phyloP scores from a whole-genome alignment of 2,797 vertebrate genomes.

The Syncerus caffer region DNA sequence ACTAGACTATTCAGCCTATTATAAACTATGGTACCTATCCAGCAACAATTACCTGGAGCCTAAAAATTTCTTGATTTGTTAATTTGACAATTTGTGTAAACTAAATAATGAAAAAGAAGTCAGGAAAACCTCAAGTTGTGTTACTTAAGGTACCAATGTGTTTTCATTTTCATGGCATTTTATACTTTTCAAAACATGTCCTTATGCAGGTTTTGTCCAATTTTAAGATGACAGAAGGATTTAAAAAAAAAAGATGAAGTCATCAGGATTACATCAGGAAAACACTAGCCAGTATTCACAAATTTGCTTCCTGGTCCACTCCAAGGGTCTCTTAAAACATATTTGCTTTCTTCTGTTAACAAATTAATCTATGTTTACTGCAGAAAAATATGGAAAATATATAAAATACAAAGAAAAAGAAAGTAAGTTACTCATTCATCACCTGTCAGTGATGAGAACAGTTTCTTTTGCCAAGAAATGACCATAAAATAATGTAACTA shows the following conservation, averaged over 20 bases:
- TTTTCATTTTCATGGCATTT: background rate
- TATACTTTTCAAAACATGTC: background rate
- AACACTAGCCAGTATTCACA: background rate
- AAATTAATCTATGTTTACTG: background rate
- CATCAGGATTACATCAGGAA: background rate
- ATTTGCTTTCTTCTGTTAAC: background rate
- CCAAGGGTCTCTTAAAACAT: background rate
- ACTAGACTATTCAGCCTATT: background rate
- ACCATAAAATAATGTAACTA: background rate
- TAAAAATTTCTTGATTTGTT: background rate
- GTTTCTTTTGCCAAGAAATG: background rate
- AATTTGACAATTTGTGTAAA: slow-evolving; percentile 1
- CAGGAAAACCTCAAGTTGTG: background rate
- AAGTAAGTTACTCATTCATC: background rate
- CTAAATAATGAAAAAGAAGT: background rate
- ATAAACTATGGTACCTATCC: background rate
- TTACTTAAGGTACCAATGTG: background rate
- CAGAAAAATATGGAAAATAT: background rate
- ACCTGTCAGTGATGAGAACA: background rate
- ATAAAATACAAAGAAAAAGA: background rate
- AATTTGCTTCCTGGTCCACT: background rate
- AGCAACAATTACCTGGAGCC: background rate
- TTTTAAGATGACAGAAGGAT: background rate
- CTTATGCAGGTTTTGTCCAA: background rate
- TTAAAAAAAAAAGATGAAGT: background rate